Evolutionary conservation across 1,140 invertebrate genomes (phyloP).

Genomic region (Drosophila trapezifrons): DNA sequence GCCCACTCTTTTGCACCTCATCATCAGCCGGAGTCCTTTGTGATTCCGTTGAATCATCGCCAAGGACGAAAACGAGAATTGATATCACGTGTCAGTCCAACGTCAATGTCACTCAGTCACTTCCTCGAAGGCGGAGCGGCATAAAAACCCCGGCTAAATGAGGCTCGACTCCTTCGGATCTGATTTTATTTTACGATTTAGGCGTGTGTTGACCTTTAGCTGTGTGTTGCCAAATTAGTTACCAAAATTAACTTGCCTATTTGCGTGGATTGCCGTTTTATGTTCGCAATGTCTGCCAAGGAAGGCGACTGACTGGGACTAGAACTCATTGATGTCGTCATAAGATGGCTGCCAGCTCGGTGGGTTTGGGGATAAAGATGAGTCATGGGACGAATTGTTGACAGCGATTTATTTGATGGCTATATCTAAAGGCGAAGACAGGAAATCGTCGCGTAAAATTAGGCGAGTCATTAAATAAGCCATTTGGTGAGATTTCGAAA

Average conservation of each 20-base stretch:
- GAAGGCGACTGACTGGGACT: constrained; percentile 13
- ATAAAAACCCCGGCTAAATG: constrained; percentile 42
- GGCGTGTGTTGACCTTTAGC: constrained; percentile 49
- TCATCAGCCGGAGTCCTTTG: constrained; percentile 30
- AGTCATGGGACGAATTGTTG: constrained; percentile 12
- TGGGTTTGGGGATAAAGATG: constrained; percentile 20
- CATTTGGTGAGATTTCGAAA: constrained; percentile 6
- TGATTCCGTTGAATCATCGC: constrained; percentile 54
- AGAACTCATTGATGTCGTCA: constrained; percentile 16
- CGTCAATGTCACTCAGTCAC: constrained; percentile 51
- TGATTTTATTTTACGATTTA: constrained; percentile 59
- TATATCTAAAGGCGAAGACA: background rate
- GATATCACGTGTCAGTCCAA: constrained; percentile 60
- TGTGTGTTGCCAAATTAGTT: constrained; percentile 39
- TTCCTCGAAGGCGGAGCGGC: constrained; percentile 11
- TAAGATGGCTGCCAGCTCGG: constrained; percentile 12
- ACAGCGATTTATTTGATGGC: constrained; percentile 5
- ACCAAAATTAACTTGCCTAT: constrained; percentile 65
- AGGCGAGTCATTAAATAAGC: constrained; percentile 15
- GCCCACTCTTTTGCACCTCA: constrained; percentile 25
- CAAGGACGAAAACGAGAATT: constrained; percentile 44
- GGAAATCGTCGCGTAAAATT: constrained; percentile 6
- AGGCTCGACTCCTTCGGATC: constrained; percentile 19
- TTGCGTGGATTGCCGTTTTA: constrained; percentile 61
- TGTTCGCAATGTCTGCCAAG: constrained; percentile 13